Conservation (phyloP, 2,113 vertebrate genomes). For the Trichechus manatus region DNA sequence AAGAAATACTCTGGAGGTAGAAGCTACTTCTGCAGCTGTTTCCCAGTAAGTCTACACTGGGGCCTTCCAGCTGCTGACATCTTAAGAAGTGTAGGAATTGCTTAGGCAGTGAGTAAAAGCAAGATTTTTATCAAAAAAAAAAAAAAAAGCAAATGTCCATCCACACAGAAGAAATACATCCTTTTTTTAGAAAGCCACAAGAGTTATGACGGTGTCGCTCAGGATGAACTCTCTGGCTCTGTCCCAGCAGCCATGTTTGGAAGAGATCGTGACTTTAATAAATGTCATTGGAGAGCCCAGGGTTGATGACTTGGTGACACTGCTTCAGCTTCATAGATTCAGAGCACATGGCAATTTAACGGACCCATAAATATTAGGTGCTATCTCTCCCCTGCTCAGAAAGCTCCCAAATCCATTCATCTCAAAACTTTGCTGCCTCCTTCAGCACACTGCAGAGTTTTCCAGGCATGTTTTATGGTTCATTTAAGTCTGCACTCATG, state of each 20-base stretch:
- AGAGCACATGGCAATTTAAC: constrained; percentile 73
- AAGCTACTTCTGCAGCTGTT: neutral
- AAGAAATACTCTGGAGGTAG: neutral
- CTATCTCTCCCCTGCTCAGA: constrained; percentile 66
- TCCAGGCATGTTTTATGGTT: constrained; percentile 29
- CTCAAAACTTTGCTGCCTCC: constrained; percentile 70
- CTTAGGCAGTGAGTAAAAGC: neutral
- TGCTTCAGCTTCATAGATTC: constrained; percentile 64
- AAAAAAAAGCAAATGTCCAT: neutral
- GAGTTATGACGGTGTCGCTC: neutral
- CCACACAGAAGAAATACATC: neutral
- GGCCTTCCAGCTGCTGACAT: neutral
- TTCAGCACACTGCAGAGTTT: constrained; percentile 52
- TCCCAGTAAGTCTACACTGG: neutral
- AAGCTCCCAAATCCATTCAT: constrained; percentile 71
- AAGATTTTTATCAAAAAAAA: neutral
- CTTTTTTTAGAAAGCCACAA: neutral
- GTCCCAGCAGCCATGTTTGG: constrained; percentile 18
- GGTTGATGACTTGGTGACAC: constrained; percentile 64
- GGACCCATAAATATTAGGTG: constrained; percentile 79
- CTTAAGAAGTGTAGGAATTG: neutral
- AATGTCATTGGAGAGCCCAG: neutral
- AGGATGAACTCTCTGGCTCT: constrained; percentile 46
- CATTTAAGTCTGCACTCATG: neutral
- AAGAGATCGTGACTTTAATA: constrained; percentile 67